Conservation (phyloP, 1,140 invertebrate species). For the Drosophila cardini region DNA sequence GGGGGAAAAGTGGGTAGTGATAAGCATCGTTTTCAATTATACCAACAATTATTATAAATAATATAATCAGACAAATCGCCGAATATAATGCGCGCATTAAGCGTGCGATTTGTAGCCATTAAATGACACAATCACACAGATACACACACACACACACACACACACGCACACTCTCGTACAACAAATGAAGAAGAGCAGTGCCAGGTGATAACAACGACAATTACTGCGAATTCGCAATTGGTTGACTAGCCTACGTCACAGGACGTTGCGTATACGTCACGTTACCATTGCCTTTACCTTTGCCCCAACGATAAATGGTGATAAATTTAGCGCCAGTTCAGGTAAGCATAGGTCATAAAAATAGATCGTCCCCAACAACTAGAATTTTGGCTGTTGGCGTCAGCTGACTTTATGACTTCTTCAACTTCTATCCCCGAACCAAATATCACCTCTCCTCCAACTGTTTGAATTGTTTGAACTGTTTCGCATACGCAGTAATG, state of each 20-base stretch:
- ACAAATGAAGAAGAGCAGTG: constrained; percentile 10
- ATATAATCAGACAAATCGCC: constrained; percentile 45
- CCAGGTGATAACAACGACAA: constrained; percentile 56
- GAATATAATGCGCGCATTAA: constrained; percentile 45
- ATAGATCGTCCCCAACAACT: constrained; percentile 21
- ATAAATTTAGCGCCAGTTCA: constrained; percentile 42
- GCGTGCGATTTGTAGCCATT: constrained; percentile 53
- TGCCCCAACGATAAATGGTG: background rate
- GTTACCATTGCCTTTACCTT: constrained; percentile 9
- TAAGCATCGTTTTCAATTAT: constrained; percentile 48
- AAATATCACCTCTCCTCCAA: background rate
- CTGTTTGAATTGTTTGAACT: background rate
- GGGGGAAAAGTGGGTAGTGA: constrained; percentile 6
- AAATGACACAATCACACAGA: constrained; percentile 25
- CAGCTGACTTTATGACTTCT: constrained; percentile 37
- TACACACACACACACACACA: background rate
- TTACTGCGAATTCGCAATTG: constrained; percentile 65
- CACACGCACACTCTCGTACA: background rate
- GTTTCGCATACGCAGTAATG: background rate
- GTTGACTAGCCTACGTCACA: constrained; percentile 59
- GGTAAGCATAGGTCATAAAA: constrained; percentile 12
- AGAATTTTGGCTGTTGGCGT: constrained; percentile 7
- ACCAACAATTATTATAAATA: constrained; percentile 34
- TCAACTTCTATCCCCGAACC: background rate
- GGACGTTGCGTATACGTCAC: constrained; percentile 67